Base-by-base conservation (phyloP, 2,797 vertebrate genomes). In the Halcyon smyrnensis region DNA sequence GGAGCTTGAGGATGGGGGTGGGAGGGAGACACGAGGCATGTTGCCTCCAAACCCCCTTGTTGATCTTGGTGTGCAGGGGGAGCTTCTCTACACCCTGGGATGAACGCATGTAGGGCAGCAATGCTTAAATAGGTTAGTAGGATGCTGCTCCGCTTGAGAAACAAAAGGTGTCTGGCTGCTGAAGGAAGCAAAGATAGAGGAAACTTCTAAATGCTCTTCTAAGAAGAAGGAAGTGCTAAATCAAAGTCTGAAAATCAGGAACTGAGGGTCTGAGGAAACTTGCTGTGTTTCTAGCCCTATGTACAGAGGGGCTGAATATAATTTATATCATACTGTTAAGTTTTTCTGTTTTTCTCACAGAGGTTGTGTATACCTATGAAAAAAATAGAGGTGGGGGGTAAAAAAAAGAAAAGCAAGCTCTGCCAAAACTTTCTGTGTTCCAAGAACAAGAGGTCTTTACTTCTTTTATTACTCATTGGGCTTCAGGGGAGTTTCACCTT, bases 401-500 rank as follows among this genome's bases (percentile, higher is more conserved):
- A 4, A 34, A 15, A 16, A 8, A 6, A 10, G 7, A 15, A 23
- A 12, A 15, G 10, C 12, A 41, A 85, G 9, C 11, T 67, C 48
- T 83, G 84, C 68, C 78, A 93, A 80, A 90, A 87, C 28, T 76
- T 90, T 60, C 19, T n/a, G 10, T 82, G 34, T 92, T 96, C 90
- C 21, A 45, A 74, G 67, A 92, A 36, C 88, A 93, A 90, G 92
- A 92, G 56, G 37, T 87, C 39, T 96, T 94, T 71, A 45, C 86
- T 90, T 43, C 54, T 91, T 94, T 65, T 77, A 74, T 94, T 96
- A 89, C 86, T 94, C 81, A 89, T 91, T 87, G 92, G 64, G 81
- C 87, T 95, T 96, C 88, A 95, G 73, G 93, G 71, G 60, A 87
- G 89, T 93, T 94, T 94, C 90, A 92, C 60, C 75, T 95, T 90